These are phyloP conservation scores for Pseudococcus viburni DNA, from an alignment of 2,888 invertebrate genomes.

Conservation along the genomic window DNA sequence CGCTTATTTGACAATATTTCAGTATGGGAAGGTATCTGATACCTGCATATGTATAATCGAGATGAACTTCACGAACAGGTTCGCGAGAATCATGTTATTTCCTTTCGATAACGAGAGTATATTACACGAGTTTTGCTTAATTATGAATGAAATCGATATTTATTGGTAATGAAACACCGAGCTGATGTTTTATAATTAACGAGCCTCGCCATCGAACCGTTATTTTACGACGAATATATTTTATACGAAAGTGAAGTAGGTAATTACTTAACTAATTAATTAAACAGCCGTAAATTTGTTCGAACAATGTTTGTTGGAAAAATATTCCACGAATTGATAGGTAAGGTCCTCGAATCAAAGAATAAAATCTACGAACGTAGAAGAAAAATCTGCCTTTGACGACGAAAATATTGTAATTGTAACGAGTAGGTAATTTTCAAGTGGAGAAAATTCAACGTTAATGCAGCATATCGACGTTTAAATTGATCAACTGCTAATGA, in stretches of 20 bases:
- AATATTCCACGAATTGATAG: background rate
- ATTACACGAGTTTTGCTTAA: constrained; percentile 38
- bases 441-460: background rate
- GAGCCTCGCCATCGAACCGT: background rate
- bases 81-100: background rate
- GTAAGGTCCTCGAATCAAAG: background rate
- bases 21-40: background rate
- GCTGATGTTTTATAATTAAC: constrained; percentile 23
- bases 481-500: background rate
- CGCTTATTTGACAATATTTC: background rate
- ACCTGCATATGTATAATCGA: background rate
- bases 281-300: background rate
- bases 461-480: constrained; percentile 5
- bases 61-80: constrained; percentile 22
- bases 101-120: constrained; percentile 54
- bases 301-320: constrained; percentile 1
- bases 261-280: constrained; percentile 10
- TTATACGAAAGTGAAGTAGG: constrained; percentile 19
- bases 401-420: background rate
- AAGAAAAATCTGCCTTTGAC: background rate
- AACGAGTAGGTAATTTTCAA: background rate
- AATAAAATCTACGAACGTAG: background rate
- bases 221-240: constrained; percentile 13
- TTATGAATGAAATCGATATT: constrained; percentile 57
- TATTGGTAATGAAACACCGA: constrained; percentile 31